Percentiles rank a stretch among this genome's conserved stretches.
Conservation (phyloP, 2,797 vertebrate genomes). For the Anguilla obscura region DNA sequence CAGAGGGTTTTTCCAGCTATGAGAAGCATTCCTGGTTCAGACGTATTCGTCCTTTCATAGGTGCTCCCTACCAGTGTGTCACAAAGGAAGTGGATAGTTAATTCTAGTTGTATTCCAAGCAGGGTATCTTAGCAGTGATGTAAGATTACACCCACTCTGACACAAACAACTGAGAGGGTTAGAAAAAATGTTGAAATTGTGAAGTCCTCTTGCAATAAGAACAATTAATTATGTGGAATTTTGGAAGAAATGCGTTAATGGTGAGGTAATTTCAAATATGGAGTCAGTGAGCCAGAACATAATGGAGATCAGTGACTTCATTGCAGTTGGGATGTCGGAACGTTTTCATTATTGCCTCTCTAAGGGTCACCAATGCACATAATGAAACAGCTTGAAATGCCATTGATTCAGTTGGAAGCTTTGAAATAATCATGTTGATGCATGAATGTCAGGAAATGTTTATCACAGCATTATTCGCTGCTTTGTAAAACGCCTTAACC, state of each 20-base stretch:
- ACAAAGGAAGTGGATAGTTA: constrained; percentile 52
- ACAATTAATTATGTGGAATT: constrained; percentile 45
- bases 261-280: constrained; percentile 50
- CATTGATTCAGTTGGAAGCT: constrained; percentile 39
- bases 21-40: constrained; percentile 47
- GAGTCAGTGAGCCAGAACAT: constrained; percentile 51
- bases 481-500: not conserved
- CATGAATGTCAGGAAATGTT: not conserved
- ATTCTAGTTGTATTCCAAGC: constrained; percentile 58
- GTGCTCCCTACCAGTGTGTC: constrained; percentile 39
- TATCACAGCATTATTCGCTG: not conserved
- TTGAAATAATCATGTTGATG: constrained; percentile 24
- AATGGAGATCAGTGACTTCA: constrained; percentile 44
- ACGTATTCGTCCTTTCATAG: constrained; percentile 10
- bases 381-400: constrained; percentile 32
- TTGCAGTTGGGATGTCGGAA: constrained; percentile 45
- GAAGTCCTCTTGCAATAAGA: constrained; percentile 46
- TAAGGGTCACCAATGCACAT: constrained; percentile 32
- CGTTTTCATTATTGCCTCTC: constrained; percentile 35
- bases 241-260: constrained; percentile 46
- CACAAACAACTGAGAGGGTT: constrained; percentile 51
- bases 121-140: constrained; percentile 46
- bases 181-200: constrained; percentile 38
- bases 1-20: constrained; percentile 40
- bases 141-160: constrained; percentile 33